Percentiles rank a stretch among this genome's conserved stretches.
Evolutionary conservation across 1,140 invertebrate species (phyloP).

Genomic region (Tetragonula clypearis): DNA sequence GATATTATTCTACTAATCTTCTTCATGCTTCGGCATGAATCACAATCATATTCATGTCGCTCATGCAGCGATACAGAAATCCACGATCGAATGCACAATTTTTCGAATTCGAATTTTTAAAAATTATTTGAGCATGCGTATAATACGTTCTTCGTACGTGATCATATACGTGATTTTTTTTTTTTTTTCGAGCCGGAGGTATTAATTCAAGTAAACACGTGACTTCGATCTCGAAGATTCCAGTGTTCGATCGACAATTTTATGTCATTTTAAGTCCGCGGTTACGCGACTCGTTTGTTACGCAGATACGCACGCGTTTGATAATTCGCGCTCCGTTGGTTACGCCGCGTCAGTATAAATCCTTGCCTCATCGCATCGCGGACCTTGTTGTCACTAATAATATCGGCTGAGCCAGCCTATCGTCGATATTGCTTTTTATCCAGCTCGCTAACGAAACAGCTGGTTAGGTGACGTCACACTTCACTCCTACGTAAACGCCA

Average conservation of each 20-base stretch:
- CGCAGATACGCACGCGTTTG: conserved; percentile 49
- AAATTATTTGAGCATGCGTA: too few species aligned
- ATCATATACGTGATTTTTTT: too few species aligned
- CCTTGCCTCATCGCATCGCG: conserved; percentile 39
- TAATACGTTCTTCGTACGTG: too few species aligned
- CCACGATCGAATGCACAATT: too few species aligned
- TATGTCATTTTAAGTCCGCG: not conserved
- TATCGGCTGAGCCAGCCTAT: conserved; percentile 52
- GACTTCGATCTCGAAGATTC: not conserved
- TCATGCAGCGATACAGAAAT: too few species aligned
- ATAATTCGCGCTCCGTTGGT: conserved; percentile 23
- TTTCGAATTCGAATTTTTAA: too few species aligned
- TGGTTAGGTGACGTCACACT: conserved; percentile 62
- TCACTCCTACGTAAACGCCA: conserved; percentile 53
- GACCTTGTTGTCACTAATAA: conserved; percentile 61
- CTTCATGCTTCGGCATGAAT: too few species aligned
- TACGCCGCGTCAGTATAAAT: conserved; percentile 14
- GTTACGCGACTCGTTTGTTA: conserved; percentile 34
- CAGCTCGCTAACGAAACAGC: conserved; percentile 59
- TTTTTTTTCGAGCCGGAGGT: too few species aligned
- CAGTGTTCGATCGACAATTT: not conserved
- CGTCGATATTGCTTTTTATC: conserved; percentile 55
- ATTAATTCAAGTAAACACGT: not conserved
- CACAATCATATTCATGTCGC: too few species aligned
- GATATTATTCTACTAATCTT: too few species aligned